phyloP scores from a whole-genome alignment of 2,888 invertebrate genomes.

The Microlaimidae sp. region DNA sequence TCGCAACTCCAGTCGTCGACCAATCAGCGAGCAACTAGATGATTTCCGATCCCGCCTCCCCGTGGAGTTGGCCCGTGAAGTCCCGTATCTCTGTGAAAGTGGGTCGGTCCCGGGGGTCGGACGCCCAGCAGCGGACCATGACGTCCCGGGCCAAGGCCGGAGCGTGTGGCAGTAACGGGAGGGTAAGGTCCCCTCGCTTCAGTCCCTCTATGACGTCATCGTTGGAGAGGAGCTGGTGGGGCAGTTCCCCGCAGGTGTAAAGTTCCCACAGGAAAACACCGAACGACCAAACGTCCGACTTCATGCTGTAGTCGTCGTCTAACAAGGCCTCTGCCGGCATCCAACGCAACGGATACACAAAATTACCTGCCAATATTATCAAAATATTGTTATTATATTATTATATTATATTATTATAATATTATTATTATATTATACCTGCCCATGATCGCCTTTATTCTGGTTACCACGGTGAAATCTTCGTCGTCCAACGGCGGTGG shows the following conservation, averaged over 20 bases:
- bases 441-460: no score
- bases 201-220: slow-evolving; percentile 46
- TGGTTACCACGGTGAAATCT: no score
- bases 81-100: slow-evolving; percentile 43
- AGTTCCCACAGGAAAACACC: slow-evolving; percentile 79
- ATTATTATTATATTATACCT: no score
- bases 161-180: no score
- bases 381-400: no score
- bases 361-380: no score
- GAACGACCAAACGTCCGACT: slow-evolving; percentile 80
- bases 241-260: slow-evolving; percentile 57
- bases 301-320: slow-evolving; percentile 75
- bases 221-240: slow-evolving; percentile 59
- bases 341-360: slow-evolving; percentile 48
- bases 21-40: no score
- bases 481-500: no score
- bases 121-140: slow-evolving; percentile 50
- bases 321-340: slow-evolving; percentile 68
- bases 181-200: slow-evolving; percentile 14
- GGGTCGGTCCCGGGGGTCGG: slow-evolving; percentile 37
- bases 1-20: no score
- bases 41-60: background rate
- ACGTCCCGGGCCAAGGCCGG: slow-evolving; percentile 44
- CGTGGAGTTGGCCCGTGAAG: slow-evolving; percentile 3
- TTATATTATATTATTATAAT: no score